Conservation (phyloP, 2,113 vertebrate species). For the Halcyon malimbica region DNA sequence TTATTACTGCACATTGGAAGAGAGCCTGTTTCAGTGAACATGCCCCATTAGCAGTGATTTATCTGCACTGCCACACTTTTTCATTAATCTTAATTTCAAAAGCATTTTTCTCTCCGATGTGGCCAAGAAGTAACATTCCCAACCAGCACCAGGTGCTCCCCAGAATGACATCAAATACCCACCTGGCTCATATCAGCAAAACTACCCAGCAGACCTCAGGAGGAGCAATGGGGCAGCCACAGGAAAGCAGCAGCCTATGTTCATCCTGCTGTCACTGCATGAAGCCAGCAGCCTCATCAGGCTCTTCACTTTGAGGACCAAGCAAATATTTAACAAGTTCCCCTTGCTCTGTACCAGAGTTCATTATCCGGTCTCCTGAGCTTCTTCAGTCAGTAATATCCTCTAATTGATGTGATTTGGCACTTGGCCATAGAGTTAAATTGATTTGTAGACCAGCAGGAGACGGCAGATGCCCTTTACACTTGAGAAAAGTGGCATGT, state of each 20-base stretch:
- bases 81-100: background rate
- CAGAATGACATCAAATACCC: background rate
- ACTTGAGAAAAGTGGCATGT: slow-evolving; percentile 13
- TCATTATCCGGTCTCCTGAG: slow-evolving; percentile 50
- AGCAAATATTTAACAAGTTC: slow-evolving; percentile 60
- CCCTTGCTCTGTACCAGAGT: slow-evolving; percentile 21
- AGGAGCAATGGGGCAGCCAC: background rate
- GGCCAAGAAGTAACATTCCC: background rate
- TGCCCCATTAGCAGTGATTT: background rate
- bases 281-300: background rate
- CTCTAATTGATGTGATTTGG: slow-evolving; percentile 59
- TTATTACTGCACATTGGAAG: background rate
- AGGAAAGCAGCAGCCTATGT: background rate
- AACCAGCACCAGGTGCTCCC: background rate
- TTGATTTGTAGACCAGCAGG: slow-evolving; percentile 55
- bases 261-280: background rate
- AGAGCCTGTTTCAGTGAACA: background rate
- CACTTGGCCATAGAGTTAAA: slow-evolving; percentile 38
- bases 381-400: slow-evolving; percentile 46
- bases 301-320: slow-evolving; percentile 22
- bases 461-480: slow-evolving; percentile 47
- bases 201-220: accelerated
- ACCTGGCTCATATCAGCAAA: background rate
- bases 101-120: background rate
- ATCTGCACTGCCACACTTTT: background rate